These are phyloP conservation scores for Lepilemur septentrionalis DNA, from an alignment of 2,797 vertebrate genomes.

Conservation along the genomic window DNA sequence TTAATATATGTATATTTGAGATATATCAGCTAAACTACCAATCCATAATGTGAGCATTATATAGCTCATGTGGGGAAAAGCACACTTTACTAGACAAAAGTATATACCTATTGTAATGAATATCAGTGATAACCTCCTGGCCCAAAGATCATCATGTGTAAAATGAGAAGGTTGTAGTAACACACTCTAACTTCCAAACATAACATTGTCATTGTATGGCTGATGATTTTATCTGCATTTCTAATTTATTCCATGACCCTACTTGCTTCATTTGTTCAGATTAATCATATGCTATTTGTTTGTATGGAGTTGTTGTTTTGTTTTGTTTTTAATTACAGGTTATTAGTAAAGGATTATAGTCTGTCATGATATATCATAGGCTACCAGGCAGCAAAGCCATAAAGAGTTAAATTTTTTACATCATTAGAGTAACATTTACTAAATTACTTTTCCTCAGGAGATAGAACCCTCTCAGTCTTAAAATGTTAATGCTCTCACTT, in stretches of 20 bases:
- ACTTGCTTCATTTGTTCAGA: neutral
- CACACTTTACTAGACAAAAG: neutral
- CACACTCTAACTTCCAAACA: neutral
- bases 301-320: neutral
- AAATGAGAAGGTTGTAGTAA: neutral
- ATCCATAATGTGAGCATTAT: neutral
- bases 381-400: neutral
- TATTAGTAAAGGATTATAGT: neutral
- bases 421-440: conserved; percentile 57
- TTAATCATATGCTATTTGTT: neutral
- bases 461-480: conserved; percentile 56
- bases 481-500: conserved; percentile 72
- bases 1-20: neutral
- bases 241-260: neutral
- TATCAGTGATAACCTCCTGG: neutral
- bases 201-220: neutral
- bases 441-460: conserved; percentile 71
- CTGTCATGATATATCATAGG: neutral
- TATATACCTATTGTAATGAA: neutral
- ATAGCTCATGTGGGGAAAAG: neutral
- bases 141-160: neutral
- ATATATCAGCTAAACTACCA: neutral
- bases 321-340: neutral
- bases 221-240: neutral
- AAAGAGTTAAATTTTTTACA: conserved; percentile 65